Conservation (phyloP, 2,888 invertebrate species). For the Mesochorus sp. region DNA sequence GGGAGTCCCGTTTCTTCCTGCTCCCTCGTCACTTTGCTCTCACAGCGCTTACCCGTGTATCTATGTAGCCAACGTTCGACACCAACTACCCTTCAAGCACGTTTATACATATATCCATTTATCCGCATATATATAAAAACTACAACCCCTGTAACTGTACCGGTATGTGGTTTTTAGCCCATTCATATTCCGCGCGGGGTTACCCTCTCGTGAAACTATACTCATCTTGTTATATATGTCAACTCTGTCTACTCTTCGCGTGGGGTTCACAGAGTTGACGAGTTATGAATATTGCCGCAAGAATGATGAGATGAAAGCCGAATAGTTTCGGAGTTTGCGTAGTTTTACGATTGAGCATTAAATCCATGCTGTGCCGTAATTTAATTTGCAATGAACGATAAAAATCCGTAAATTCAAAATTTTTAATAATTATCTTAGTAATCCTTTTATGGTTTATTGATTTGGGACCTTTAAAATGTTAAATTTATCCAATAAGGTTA, state of each 20-base stretch:
- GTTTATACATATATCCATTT: too few species aligned
- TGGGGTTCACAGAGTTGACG: not conserved
- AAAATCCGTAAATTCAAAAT: not conserved
- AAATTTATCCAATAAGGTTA: too few species aligned
- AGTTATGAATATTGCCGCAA: slow-evolving; percentile 21
- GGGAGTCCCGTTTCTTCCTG: slow-evolving; percentile 78
- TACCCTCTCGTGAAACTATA: slow-evolving; percentile 33
- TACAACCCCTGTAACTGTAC: slow-evolving; percentile 43
- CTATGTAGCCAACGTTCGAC: slow-evolving; percentile 11
- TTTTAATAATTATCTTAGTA: not conserved
- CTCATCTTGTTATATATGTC: slow-evolving; percentile 38
- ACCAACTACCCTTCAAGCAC: slow-evolving; percentile 27
- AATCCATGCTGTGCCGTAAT: not conserved
- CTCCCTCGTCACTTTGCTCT: slow-evolving; percentile 58
- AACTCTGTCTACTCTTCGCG: not conserved
- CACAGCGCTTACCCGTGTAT: slow-evolving; percentile 12
- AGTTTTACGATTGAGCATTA: not conserved
- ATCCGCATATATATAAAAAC: slow-evolving; percentile 7
- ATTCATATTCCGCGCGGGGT: slow-evolving; percentile 59
- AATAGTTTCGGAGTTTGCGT: not conserved
- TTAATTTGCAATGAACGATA: not conserved
- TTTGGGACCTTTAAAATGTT: too few species aligned
- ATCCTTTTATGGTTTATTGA: too few species aligned
- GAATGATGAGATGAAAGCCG: not conserved
- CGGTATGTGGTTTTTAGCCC: not conserved